Conservation (phyloP, 2,797 vertebrate genomes). For the Sternotherus odoratus region DNA sequence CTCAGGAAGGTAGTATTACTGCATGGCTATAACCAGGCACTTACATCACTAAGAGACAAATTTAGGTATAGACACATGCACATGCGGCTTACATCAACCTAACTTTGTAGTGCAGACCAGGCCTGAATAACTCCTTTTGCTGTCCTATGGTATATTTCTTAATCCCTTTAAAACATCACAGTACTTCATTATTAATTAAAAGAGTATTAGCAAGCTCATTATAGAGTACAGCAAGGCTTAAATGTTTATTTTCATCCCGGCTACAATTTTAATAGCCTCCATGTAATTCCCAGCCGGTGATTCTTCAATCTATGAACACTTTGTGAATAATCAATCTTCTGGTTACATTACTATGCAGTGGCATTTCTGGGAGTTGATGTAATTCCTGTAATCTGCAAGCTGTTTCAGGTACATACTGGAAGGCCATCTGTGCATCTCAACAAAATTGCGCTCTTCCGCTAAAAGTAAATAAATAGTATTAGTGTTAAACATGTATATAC, state of each 20-base stretch:
- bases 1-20: neutral
- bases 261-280: neutral
- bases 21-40: neutral
- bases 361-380: conserved; percentile 92
- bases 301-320: neutral
- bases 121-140: conserved; percentile 32
- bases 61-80: neutral
- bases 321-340: neutral
- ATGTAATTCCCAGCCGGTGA: neutral
- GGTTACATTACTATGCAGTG: conserved; percentile 93
- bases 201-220: neutral
- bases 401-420: conserved; percentile 94
- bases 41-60: neutral
- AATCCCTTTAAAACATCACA: conserved; percentile 32
- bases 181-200: conserved; percentile 1
- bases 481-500: neutral
- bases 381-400: conserved; percentile 93
- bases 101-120: neutral
- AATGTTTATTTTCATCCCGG: neutral
- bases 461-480: conserved; percentile 1
- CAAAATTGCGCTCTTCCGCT: conserved; percentile 95
- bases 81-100: neutral
- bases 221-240: neutral
- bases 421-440: conserved; percentile 95
- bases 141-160: neutral